These are phyloP conservation scores for Nymphalis c-album DNA, from an alignment of 2,888 invertebrate species.

Conservation along the genomic window DNA sequence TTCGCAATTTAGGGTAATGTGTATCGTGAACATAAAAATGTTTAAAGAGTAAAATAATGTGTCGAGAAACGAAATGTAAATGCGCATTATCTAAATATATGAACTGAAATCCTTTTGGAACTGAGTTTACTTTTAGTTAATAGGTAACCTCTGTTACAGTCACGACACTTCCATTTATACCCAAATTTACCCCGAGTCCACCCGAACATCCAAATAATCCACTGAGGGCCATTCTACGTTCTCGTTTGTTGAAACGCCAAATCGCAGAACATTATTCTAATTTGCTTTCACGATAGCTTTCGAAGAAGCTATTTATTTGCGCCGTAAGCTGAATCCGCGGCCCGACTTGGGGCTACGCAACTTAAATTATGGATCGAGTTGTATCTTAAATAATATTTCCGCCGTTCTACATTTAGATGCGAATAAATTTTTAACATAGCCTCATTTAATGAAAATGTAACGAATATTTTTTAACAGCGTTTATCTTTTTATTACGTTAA, in stretches of 20 bases:
- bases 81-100: constrained; percentile 25
- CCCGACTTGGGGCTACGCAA: constrained; percentile 45
- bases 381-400: constrained; percentile 42
- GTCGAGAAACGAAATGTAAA: constrained; percentile 5
- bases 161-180: constrained; percentile 74
- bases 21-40: constrained; percentile 9
- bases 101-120: constrained; percentile 15
- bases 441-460: constrained; percentile 34
- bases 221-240: constrained; percentile 72
- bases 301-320: constrained; percentile 78
- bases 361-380: constrained; percentile 48
- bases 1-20: constrained; percentile 5
- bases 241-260: constrained; percentile 79
- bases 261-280: constrained; percentile 80
- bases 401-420: constrained; percentile 17
- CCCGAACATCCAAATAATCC: constrained; percentile 73
- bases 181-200: constrained; percentile 70
- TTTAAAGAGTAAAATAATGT: constrained; percentile 10
- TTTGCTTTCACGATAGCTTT: constrained; percentile 78
- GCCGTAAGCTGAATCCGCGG: constrained; percentile 63
- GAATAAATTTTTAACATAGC: constrained; percentile 27
- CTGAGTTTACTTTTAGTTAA: constrained; percentile 37
- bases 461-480: constrained; percentile 6
- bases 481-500: constrained; percentile 17
- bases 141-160: constrained; percentile 55